A percentile compares a stretch with the other conserved stretches of the same genome.
phyloP scores from a whole-genome alignment of 2,888 invertebrate species.

The Pyrochroa serraticornis region DNA sequence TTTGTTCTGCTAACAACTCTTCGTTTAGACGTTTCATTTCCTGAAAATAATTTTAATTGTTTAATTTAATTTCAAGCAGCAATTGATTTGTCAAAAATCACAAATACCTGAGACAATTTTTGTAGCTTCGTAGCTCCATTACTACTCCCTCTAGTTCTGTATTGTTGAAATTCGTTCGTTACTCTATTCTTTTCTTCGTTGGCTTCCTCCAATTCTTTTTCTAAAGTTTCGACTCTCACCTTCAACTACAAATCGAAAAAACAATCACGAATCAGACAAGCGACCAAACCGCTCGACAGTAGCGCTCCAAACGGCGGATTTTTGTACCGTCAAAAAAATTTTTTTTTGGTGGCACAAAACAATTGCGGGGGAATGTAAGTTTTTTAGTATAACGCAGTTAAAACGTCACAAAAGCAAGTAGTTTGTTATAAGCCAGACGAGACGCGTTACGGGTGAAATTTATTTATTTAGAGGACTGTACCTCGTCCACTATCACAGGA shows the following conservation, averaged over 20 bases:
- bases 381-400: background rate
- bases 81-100: background rate
- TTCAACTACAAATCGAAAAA: slow-evolving; percentile 34
- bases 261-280: background rate
- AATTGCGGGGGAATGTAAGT: background rate
- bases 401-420: background rate
- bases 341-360: background rate
- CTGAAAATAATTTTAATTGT: slow-evolving; percentile 29
- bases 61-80: slow-evolving; percentile 40
- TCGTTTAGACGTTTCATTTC: slow-evolving; percentile 43
- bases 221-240: slow-evolving; percentile 42
- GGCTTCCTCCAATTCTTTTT: slow-evolving; percentile 43
- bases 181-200: slow-evolving; percentile 41
- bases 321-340: too few species aligned
- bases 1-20: slow-evolving; percentile 39
- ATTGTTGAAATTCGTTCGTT: slow-evolving; percentile 31
- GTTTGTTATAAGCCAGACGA: background rate
- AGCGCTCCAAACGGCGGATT: too few species aligned
- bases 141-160: slow-evolving; percentile 4
- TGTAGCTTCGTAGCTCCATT: slow-evolving; percentile 26
- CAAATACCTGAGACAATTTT: slow-evolving; percentile 28
- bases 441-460: background rate
- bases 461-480: slow-evolving; percentile 48
- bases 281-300: background rate
- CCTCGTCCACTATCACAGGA: slow-evolving; percentile 69